These are phyloP conservation scores for Pachyramphus minor DNA, from an alignment of 2,113 vertebrate genomes.

Conservation along the genomic window DNA sequence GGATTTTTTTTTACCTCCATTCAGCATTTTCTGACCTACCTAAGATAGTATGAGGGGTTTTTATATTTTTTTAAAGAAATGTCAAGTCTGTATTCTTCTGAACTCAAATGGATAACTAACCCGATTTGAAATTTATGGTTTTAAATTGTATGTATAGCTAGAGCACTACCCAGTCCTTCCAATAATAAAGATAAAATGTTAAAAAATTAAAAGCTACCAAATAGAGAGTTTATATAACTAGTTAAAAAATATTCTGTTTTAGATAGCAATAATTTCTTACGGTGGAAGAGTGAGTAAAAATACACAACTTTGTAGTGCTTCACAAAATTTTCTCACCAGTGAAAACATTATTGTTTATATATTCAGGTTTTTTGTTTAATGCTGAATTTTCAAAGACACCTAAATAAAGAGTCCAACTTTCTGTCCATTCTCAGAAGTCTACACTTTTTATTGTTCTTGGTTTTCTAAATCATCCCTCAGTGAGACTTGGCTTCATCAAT, in stretches of 20 bases:
- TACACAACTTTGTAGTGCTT: neutral
- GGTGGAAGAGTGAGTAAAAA: neutral
- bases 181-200: neutral
- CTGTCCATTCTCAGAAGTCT: neutral
- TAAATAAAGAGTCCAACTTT: neutral
- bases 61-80: neutral
- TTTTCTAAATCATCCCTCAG: neutral
- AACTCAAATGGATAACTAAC: neutral
- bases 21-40: neutral
- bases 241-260: neutral
- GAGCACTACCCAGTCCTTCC: neutral
- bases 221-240: neutral
- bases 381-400: neutral
- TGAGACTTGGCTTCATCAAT: neutral
- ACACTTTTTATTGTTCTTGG: neutral
- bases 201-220: neutral
- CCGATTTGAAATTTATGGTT: neutral
- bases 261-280: neutral
- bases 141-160: neutral
- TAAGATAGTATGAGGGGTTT: neutral
- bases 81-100: neutral
- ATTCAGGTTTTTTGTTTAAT: neutral
- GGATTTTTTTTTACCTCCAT: neutral
- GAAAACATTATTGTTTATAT: neutral
- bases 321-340: neutral